Base-by-base conservation (phyloP, 2,113 vertebrate genomes). In the Pachycephala philippinensis region DNA sequence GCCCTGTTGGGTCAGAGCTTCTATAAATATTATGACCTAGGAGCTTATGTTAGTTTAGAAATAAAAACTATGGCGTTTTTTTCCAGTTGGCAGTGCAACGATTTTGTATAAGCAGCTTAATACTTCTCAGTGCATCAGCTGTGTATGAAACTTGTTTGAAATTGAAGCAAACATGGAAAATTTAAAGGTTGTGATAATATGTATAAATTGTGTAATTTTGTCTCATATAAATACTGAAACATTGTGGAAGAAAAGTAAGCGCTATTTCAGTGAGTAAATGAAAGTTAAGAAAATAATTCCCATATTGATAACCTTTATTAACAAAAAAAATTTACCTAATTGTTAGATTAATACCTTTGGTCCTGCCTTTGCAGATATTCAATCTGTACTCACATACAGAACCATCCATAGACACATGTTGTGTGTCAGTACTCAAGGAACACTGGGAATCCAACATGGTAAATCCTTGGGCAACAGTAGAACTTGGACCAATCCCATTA, bases 1-100 rank as follows among this genome's bases (percentile, higher is more conserved):
- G 13, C 64, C 31, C 21, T 90, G 9, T 63, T 7, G 1, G 60
- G 52, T 80, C 71, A 84, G 71, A 87, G 76, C 85, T 93, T 50
- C 52, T 95, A 79, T 96, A 95, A 94, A 94, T 90, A 95, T 91
- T 93, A 49, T 84, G 79, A 93, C 33, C 75, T 31, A 33, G 45
- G 60, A 96, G 76, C 71, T 94, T 75, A 90, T 44, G 47, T 59
- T 96, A 92, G 86, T 90, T 94, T 78, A 57, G 77, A 76, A 78
- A 77, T 90, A 90, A 93, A 87, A 80, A 24, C 4, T 13, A 3
- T 60, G 61, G 4, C 0, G 0, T 8, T 88, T 84, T 39, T 95
- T 92, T 59, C 82, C 60, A 90, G 35, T 47, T 91, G 95, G 71
- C 88, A 56, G 19, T 83, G 75, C 71, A 91, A 9, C 28, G 45